These are phyloP conservation scores for Coleophora deauratella DNA, from an alignment of 2,888 invertebrate genomes.

Conservation along the genomic window DNA sequence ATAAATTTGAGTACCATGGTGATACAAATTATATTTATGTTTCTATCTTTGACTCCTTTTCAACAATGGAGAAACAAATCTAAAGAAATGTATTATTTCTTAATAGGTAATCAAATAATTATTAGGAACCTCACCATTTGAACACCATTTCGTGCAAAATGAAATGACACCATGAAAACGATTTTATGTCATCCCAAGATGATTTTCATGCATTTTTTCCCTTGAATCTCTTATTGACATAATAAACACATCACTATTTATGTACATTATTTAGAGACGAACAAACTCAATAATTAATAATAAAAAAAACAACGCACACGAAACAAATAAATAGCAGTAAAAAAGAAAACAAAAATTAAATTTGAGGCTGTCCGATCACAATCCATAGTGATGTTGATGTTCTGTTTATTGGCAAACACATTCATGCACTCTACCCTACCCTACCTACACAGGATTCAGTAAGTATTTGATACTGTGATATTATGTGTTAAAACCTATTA, in stretches of 20 bases:
- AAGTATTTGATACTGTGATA: neutral
- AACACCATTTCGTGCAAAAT: neutral
- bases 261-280: neutral
- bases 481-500: no score
- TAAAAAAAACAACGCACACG: slow-evolving; percentile 53
- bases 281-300: slow-evolving; percentile 21
- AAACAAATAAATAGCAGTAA: slow-evolving; percentile 45
- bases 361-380: slow-evolving; percentile 43
- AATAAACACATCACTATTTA: neutral
- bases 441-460: slow-evolving; percentile 7
- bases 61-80: no score
- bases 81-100: no score
- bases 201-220: no score
- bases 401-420: slow-evolving; percentile 72
- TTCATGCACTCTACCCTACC: slow-evolving; percentile 51
- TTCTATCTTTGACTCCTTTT: no score
- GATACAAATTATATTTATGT: no score
- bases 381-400: slow-evolving; percentile 37
- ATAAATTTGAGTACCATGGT: no score
- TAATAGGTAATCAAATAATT: no score
- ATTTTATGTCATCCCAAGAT: no score
- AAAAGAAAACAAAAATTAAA: slow-evolving; percentile 35
- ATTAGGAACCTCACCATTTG: neutral
- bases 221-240: no score
- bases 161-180: neutral